Evolutionary conservation across 2,797 vertebrate species (phyloP).

Genomic region (Lophura swinhoii): DNA sequence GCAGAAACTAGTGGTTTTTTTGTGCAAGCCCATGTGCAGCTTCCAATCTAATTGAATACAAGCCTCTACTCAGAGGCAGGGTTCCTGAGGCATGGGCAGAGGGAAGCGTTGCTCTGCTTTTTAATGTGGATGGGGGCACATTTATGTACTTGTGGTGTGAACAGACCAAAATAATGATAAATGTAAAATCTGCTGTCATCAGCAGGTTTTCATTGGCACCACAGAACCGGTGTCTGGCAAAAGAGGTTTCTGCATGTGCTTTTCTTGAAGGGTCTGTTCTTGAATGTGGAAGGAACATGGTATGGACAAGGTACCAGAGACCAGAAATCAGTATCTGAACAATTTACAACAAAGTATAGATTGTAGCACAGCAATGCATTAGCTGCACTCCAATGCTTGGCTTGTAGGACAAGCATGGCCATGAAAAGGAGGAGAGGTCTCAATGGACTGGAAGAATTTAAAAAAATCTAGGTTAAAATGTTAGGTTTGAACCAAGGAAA

Average conservation of each 20-base stretch:
- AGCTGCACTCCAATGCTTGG: not conserved
- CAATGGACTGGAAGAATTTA: rapidly evolving
- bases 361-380: not conserved
- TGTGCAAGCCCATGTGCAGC: not conserved
- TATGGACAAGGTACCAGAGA: not conserved
- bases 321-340: not conserved
- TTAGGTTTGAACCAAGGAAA: not conserved
- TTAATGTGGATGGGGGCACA: not conserved
- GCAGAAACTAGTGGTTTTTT: not conserved
- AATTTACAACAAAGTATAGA: not conserved
- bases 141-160: not conserved
- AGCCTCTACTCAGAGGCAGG: not conserved
- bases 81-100: not conserved
- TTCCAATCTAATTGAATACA: not conserved
- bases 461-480: not conserved
- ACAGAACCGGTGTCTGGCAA: not conserved
- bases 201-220: not conserved
- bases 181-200: not conserved
- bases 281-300: not conserved
- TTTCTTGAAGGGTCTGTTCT: not conserved
- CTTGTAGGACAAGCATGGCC: not conserved
- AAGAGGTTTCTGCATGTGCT: not conserved
- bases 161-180: not conserved
- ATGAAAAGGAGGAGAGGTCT: not conserved
- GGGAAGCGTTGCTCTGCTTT: not conserved